phyloP scores from a whole-genome alignment of 2,888 invertebrate species.

The Malacosoma neustria region DNA sequence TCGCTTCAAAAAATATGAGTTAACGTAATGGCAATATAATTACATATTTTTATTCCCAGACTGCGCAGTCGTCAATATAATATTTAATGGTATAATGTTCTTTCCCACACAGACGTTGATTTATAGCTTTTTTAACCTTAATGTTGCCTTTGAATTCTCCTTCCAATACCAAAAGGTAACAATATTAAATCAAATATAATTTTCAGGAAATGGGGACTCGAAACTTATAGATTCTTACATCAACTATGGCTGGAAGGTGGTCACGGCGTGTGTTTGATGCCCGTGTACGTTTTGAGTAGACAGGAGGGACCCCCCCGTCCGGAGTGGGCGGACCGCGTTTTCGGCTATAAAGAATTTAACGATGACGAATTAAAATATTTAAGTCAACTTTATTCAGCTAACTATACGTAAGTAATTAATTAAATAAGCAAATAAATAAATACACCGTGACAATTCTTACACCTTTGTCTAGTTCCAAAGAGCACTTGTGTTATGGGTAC shows the following conservation, averaged over 20 bases:
- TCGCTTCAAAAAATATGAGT: too few species aligned
- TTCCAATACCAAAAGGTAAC: too few species aligned
- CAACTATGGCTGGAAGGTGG: conserved; percentile 76
- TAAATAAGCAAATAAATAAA: background rate
- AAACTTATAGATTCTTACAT: conserved; percentile 74
- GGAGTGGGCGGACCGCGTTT: conserved; percentile 34
- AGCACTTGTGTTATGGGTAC: too few species aligned
- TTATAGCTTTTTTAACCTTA: too few species aligned
- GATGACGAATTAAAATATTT: conserved; percentile 32
- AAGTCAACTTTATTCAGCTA: conserved; percentile 24
- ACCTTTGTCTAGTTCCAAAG: background rate
- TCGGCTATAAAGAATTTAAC: conserved; percentile 36
- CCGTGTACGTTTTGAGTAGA: conserved; percentile 34
- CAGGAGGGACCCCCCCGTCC: conserved; percentile 14
- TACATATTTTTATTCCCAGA: too few species aligned
- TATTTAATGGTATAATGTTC: too few species aligned
- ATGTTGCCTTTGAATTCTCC: too few species aligned
- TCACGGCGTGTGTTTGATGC: conserved; percentile 33
- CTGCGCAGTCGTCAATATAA: too few species aligned
- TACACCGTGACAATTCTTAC: too few species aligned
- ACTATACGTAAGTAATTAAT: conserved; percentile 35
- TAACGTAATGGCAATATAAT: too few species aligned
- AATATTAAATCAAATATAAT: too few species aligned
- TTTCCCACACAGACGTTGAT: too few species aligned
- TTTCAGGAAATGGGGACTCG: conserved; percentile 78